phyloP scores from a whole-genome alignment of 2,888 invertebrate genomes.

The Myathropa florea region DNA sequence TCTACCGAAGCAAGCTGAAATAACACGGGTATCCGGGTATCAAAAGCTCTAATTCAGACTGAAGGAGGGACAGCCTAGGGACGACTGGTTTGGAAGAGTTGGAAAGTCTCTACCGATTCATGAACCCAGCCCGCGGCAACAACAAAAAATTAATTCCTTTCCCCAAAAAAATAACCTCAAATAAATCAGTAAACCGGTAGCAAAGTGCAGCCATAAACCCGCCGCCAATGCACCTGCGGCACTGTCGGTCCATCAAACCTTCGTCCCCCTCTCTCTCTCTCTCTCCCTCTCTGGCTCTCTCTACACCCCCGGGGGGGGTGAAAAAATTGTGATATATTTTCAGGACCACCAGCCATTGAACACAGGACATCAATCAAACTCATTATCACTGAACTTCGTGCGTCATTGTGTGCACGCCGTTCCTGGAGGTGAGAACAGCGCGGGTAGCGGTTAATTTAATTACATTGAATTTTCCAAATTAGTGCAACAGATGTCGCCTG shows the following conservation, averaged over 20 bases:
- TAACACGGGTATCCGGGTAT: no score
- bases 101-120: no score
- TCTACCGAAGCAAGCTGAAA: no score
- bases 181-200: conserved; percentile 50
- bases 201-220: neutral
- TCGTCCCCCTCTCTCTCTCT: neutral
- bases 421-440: neutral
- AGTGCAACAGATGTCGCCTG: conserved; percentile 56
- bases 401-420: neutral
- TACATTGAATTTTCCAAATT: conserved; percentile 34
- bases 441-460: conserved; percentile 48
- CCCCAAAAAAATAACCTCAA: conserved; percentile 23
- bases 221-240: conserved; percentile 37
- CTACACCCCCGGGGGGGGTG: no score
- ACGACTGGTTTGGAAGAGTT: no score
- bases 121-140: no score
- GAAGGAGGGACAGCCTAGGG: no score
- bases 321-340: neutral
- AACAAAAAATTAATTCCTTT: neutral
- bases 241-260: neutral
- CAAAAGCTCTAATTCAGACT: no score
- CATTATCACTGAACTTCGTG: conserved; percentile 20
- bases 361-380: conserved; percentile 56
- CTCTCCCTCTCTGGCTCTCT: neutral
- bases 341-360: conserved; percentile 17